phyloP scores from a whole-genome alignment of 2,888 invertebrate species.

The Halictus quadricinctus region DNA sequence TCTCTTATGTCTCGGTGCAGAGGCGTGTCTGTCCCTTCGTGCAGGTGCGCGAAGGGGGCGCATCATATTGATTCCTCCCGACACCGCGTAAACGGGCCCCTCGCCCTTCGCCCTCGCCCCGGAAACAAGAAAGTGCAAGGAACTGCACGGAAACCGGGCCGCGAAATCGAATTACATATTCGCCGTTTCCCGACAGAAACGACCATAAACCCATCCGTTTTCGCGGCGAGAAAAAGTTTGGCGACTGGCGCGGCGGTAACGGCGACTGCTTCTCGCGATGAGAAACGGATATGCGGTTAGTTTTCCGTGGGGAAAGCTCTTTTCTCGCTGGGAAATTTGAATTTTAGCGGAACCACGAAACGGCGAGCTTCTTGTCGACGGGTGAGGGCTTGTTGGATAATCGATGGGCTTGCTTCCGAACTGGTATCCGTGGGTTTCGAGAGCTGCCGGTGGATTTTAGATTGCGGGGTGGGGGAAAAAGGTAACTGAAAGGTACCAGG shows the following conservation, averaged over 20 bases:
- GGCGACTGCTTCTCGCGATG: not conserved
- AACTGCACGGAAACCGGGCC: constrained; percentile 43
- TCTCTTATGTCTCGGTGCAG: constrained; percentile 40
- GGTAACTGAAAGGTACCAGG: too few species aligned
- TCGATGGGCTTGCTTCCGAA: too few species aligned
- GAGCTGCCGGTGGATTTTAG: too few species aligned
- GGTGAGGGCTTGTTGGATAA: too few species aligned
- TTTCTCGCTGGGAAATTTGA: not conserved
- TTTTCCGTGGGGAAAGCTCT: not conserved
- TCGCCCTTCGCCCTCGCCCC: not conserved
- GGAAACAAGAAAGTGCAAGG: constrained; percentile 39
- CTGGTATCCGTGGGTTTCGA: too few species aligned
- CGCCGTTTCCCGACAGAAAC: constrained; percentile 29
- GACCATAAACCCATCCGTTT: not conserved
- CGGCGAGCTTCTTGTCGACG: not conserved
- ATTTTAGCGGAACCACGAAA: not conserved
- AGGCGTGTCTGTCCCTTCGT: not conserved
- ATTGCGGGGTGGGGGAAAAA: too few species aligned
- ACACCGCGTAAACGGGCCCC: constrained; percentile 24
- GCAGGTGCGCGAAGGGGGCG: constrained; percentile 12
- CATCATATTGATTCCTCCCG: constrained; percentile 49
- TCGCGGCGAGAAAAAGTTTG: constrained; percentile 21
- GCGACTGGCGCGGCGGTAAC: not conserved
- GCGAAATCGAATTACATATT: constrained; percentile 57
- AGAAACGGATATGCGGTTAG: not conserved